Conservation (phyloP, 2,888 invertebrate genomes). For the Amaurobius ferox region DNA sequence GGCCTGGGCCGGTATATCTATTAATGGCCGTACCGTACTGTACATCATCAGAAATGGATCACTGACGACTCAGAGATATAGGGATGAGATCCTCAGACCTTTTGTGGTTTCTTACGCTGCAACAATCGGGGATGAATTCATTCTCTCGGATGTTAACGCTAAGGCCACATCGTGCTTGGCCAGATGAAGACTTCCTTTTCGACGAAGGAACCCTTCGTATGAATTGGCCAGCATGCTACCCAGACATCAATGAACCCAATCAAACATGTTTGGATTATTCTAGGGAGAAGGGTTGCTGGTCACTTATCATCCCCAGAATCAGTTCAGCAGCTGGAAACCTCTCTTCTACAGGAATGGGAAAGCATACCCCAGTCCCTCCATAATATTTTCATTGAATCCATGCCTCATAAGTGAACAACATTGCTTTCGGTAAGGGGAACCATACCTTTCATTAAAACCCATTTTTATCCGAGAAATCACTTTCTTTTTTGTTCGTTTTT, state of each 20-base stretch:
- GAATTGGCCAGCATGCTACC: background rate
- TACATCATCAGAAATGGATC: background rate
- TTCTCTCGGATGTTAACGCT: background rate
- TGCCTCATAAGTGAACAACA: background rate
- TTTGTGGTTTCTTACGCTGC: slow-evolving; percentile 22
- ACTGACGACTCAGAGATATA: background rate
- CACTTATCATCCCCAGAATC: background rate
- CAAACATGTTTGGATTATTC: background rate
- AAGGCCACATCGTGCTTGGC: background rate
- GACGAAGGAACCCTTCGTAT: background rate
- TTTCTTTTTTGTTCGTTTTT: background rate
- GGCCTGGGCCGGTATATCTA: background rate
- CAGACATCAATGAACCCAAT: slow-evolving; percentile 12
- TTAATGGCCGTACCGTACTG: background rate
- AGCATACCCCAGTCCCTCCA: background rate
- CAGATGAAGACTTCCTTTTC: slow-evolving; percentile 2
- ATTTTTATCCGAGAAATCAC: background rate
- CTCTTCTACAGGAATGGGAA: slow-evolving; percentile 9
- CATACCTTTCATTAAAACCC: background rate
- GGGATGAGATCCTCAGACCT: slow-evolving; percentile 11
- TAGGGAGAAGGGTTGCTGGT: background rate
- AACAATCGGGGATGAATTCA: slow-evolving; percentile 12
- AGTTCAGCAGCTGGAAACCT: background rate
- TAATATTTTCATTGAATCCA: background rate
- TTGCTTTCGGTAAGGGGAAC: background rate